Evolutionary conservation across 2,797 vertebrate species (phyloP), one percentile per base, ranked within the genome.

Genomic region (Acanthopagrus latus): DNA sequence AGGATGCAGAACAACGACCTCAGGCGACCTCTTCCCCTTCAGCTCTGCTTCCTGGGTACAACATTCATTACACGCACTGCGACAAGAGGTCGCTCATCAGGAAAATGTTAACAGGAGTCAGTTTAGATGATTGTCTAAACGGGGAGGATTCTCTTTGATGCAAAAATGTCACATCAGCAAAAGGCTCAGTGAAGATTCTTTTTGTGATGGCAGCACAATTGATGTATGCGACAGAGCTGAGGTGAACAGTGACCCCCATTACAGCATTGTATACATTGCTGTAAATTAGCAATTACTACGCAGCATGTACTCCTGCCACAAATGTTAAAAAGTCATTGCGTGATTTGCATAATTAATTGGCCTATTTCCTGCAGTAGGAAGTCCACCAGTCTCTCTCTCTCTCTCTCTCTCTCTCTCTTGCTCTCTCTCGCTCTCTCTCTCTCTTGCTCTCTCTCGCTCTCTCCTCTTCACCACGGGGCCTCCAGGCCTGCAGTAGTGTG

Each of bases 281-380:
- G 52, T 70, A 82, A 85, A 87, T 76, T 11, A 79, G 58, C 82
- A 84, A 76, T 86, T 89, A 82, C 76, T 46, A 50, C 21, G 10
- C 68, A 66, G 60, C 63, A 59, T 89, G 72, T 73, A 66, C 62
- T 29, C 57, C 43, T 66, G 70, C 65, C 64, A 51, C 72, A 51
- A 76, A 78, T 77, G 72, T 82, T 72, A 76, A 78, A 77, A 82
- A 77, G 69, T 80, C 78, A 76, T 18, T 59, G 76, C 57, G 60
- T 77, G 51, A 86, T 84, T 86, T 88, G 62, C 79, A 86, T 89
- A 79, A 81, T 84, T 77, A 81, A 88, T 78, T 66, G 64, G 21
- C 60, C 72, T 6, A 10, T 79, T 85, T 56, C 67, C 68, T 58
- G 18, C 10, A 16, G 54, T 58, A 56, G 48, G 62, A 78, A 69